Conservation (phyloP, 1,140 invertebrate genomes). For the Drosophila ironensis region DNA sequence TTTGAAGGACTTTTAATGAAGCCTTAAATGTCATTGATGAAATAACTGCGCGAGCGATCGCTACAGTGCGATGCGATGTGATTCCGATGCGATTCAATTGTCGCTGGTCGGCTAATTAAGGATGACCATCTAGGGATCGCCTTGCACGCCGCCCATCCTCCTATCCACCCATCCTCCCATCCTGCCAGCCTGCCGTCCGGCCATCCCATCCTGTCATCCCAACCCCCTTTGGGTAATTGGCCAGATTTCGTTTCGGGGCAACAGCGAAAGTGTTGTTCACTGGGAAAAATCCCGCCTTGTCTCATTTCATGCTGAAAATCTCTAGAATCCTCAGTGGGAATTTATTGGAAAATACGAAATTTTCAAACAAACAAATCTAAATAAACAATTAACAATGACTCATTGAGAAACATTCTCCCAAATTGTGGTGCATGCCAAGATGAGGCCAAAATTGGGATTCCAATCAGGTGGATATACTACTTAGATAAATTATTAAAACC, state of each 20-base stretch:
- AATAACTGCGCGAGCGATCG: conserved; percentile 59
- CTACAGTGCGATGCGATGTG: not conserved
- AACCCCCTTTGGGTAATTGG: conserved; percentile 44
- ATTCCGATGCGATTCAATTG: conserved; percentile 18
- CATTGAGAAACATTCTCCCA: no score
- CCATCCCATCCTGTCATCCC: not conserved
- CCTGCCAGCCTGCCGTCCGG: not conserved
- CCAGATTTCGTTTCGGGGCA: conserved; percentile 44
- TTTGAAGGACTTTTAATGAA: conserved; percentile 79
- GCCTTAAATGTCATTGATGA: conserved; percentile 80
- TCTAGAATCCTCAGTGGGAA: not conserved
- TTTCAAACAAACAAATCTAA: no score
- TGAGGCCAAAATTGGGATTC: no score
- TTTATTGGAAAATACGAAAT: no score
- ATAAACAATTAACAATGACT: no score
- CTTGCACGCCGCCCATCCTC: not conserved
- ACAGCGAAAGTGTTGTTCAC: conserved; percentile 67
- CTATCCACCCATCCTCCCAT: no score
- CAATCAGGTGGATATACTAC: no score
- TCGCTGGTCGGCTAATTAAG: conserved; percentile 67
- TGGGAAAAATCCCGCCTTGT: not conserved
- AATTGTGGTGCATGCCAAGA: no score
- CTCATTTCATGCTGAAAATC: not conserved
- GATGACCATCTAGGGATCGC: conserved; percentile 58
- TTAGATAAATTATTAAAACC: no score